A percentile compares a stretch with the other conserved stretches of the same genome.
Conservation (phyloP, 2,888 invertebrate species). For the Polydrusus cervinus region DNA sequence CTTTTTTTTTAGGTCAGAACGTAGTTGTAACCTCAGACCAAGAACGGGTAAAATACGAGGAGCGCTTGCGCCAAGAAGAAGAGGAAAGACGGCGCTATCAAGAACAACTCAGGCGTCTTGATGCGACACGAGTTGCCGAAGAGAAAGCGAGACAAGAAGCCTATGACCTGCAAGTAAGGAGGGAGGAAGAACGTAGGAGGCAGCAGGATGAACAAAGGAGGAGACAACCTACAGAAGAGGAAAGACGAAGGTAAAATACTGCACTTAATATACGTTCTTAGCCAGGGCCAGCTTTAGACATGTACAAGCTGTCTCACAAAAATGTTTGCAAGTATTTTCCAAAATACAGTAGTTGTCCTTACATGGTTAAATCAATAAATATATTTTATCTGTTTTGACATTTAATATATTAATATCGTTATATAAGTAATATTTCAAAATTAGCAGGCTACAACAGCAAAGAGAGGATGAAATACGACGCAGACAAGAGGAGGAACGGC, state of each 20-base stretch:
- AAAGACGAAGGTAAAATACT: conserved; percentile 30
- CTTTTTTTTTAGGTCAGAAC: conserved; percentile 37
- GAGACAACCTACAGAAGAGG: conserved; percentile 18
- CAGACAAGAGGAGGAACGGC: conserved; percentile 62
- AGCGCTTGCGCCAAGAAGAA: conserved; percentile 35
- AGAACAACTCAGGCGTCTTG: conserved; percentile 43
- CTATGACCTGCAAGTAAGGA: conserved; percentile 46
- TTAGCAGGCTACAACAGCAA: conserved; percentile 35
- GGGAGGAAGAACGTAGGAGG: conserved; percentile 35
- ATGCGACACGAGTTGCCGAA: conserved; percentile 41
- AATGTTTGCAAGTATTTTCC: too few species aligned
- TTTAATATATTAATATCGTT: too few species aligned
- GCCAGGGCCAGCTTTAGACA: too few species aligned
- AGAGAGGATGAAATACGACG: conserved; percentile 51
- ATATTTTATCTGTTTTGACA: too few species aligned
- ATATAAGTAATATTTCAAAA: not conserved
- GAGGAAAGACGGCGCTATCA: conserved; percentile 43
- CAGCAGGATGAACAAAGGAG: conserved; percentile 45
- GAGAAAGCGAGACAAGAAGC: conserved; percentile 42
- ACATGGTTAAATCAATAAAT: too few species aligned
- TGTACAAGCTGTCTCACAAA: too few species aligned
- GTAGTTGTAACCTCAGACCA: conserved; percentile 24
- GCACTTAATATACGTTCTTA: too few species aligned
- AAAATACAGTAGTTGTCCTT: too few species aligned
- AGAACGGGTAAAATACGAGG: conserved; percentile 39